Base-by-base conservation (phyloP, 2,888 invertebrate genomes). In the Quadroppia sp. region DNA sequence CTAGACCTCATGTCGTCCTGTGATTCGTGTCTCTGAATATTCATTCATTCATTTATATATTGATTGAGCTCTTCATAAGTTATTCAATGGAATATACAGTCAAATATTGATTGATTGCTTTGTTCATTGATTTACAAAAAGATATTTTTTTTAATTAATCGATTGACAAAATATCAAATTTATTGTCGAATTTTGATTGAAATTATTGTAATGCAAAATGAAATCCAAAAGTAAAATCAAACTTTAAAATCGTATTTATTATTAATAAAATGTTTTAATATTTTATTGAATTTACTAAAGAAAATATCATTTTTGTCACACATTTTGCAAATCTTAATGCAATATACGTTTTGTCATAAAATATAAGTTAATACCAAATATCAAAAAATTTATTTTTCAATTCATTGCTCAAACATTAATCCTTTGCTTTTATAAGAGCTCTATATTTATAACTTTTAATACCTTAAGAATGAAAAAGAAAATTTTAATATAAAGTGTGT, bases 1-100 rank as follows among this genome's bases (percentile, higher is more conserved):
- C 61, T 4, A 17, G 61, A 61, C 61, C 61, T 61, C 61, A 61
- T 61, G 61, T 61, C 20, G 61, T 61, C 30, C 61, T 32, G 2
- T 32, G 30, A 30, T 36, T 32, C 61, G 32, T 61, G 61, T 32
- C 20, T 61, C 9, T 61, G 61, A 61, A 61, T 61, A 61, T 32
- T 61, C 17, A 61, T 36, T 36, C 36, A 25, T 13, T 50, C 23
- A 53, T 53, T 36, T 36, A 36, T n/a, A n/a, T 36, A 7, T 36
- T 36, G 36, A 36, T 36, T 36, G 36, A 36, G 9, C 36, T 36
- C 36, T 36, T 36, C 36, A 36, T 36, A 4, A 36, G 36, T 23
- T 32, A 28, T 61, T 28, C 61, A 61, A 61, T 61, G 30, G 32
- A 61, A 11, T 53, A 25, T 53, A 7, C 36, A 36, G 23, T 32